These are phyloP conservation scores for Chaenodraco wilsoni DNA, from an alignment of 2,797 vertebrate genomes.

Conservation along the genomic window DNA sequence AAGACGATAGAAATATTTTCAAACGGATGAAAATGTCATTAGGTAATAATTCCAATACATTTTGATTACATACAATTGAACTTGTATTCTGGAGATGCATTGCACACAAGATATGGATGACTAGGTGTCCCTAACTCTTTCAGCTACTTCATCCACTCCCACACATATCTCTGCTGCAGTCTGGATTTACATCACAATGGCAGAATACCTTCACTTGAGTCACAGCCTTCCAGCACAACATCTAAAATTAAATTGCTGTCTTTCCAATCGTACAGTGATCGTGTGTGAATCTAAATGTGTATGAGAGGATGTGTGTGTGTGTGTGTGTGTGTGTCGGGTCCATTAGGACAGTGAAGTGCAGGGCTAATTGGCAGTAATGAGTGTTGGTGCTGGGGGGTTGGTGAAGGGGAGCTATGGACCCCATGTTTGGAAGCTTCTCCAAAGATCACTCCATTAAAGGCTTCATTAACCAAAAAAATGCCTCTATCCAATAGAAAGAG, in stretches of 20 bases:
- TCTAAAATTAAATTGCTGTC: conserved; percentile 53
- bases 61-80: background rate
- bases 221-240: conserved; percentile 43
- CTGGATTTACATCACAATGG: conserved; percentile 49
- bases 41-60: conserved; percentile 3
- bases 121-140: conserved; percentile 1
- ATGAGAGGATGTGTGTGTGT: conserved; percentile 11
- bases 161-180: conserved; percentile 29
- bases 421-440: conserved; percentile 68
- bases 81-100: conserved; percentile 1
- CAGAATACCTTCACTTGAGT: conserved; percentile 37
- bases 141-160: conserved; percentile 22
- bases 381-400: conserved; percentile 50
- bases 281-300: conserved; percentile 24
- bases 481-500: conserved; percentile 44
- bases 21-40: background rate
- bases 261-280: conserved; percentile 39
- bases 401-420: conserved; percentile 46
- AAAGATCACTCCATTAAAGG: conserved; percentile 67
- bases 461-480: conserved; percentile 66
- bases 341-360: conserved; percentile 65
- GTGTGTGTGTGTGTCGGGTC: conserved; percentile 41
- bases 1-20: conserved; percentile 3
- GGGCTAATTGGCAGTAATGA: conserved; percentile 76
- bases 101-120: background rate